phyloP scores from a whole-genome alignment of 2,797 vertebrate genomes.

The Ptychadena robeensis region DNA sequence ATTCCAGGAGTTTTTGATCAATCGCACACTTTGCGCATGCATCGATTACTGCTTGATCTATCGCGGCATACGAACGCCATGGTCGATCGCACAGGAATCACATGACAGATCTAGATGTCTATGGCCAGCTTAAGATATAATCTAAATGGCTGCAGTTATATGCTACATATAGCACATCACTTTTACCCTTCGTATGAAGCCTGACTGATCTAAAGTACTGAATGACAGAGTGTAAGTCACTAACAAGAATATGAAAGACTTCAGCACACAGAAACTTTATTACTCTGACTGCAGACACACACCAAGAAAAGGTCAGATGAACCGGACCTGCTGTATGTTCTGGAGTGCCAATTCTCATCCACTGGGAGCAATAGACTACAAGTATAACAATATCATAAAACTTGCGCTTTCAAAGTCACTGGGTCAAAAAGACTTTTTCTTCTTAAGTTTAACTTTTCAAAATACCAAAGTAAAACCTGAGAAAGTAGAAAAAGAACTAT shows the following conservation, averaged over 20 bases:
- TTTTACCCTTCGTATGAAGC: neutral
- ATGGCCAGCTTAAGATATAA: no score
- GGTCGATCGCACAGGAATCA: no score
- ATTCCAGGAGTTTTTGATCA: no score
- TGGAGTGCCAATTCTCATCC: neutral
- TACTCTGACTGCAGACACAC: slow-evolving; percentile 16
- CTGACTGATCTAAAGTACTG: neutral
- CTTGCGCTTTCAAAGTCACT: slow-evolving; percentile 13
- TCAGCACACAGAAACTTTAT: slow-evolving; percentile 5
- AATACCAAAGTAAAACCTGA: neutral
- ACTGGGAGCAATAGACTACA: slow-evolving; percentile 22
- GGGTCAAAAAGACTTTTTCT: slow-evolving; percentile 18
- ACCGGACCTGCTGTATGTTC: slow-evolving; percentile 9
- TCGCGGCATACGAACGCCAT: no score
- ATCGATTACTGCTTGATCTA: no score
- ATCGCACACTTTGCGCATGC: no score
- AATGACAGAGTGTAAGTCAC: neutral
- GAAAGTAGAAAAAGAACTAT: no score
- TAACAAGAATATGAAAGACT: neutral
- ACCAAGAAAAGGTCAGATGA: slow-evolving; percentile 21
- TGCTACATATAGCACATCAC: no score
- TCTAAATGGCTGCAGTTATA: no score
- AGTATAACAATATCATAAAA: slow-evolving; percentile 33
- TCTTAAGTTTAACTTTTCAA: slow-evolving; percentile 3
- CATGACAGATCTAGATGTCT: no score